Evolutionary conservation across 2,113 vertebrate genomes (phyloP).

Genomic region (Rostratula benghalensis): DNA sequence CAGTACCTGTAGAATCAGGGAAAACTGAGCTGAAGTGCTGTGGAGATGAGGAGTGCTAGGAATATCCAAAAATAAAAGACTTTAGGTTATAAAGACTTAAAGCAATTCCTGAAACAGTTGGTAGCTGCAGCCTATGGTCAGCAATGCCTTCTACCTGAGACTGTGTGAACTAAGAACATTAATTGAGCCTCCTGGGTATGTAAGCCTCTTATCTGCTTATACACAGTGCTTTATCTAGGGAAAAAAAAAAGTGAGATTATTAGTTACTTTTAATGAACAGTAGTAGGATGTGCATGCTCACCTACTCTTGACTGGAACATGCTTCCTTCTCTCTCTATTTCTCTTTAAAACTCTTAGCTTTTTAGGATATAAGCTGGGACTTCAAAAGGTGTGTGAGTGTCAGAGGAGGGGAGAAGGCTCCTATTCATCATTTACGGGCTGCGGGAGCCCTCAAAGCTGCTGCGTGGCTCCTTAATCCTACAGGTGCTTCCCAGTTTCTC

Average conservation of each 20-base stretch:
- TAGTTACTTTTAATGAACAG: slow-evolving; percentile 59
- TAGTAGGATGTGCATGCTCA: neutral
- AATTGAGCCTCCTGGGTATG: slow-evolving; percentile 62
- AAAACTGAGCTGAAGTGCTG: neutral
- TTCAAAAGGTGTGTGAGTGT: neutral
- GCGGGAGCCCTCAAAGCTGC: neutral
- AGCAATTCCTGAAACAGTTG: slow-evolving; percentile 11
- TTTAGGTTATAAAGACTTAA: neutral
- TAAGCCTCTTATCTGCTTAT: slow-evolving; percentile 66
- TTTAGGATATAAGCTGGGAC: neutral
- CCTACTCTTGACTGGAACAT: neutral
- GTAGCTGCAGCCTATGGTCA: slow-evolving; percentile 33
- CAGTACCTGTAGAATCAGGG: neutral
- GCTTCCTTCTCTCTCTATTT: neutral
- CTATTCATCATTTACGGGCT: neutral
- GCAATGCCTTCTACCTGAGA: slow-evolving; percentile 25
- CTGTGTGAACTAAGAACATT: slow-evolving; percentile 1
- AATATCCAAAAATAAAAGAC: slow-evolving; percentile 8
- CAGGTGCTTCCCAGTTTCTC: neutral
- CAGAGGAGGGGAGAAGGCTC: neutral
- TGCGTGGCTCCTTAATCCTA: neutral
- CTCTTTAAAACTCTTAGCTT: neutral
- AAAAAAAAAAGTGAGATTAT: slow-evolving; percentile 18
- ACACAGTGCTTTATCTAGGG: neutral
- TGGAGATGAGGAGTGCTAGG: neutral